Base-by-base conservation (phyloP, 2,888 invertebrate genomes). In the Dicranocentrus wangi region DNA sequence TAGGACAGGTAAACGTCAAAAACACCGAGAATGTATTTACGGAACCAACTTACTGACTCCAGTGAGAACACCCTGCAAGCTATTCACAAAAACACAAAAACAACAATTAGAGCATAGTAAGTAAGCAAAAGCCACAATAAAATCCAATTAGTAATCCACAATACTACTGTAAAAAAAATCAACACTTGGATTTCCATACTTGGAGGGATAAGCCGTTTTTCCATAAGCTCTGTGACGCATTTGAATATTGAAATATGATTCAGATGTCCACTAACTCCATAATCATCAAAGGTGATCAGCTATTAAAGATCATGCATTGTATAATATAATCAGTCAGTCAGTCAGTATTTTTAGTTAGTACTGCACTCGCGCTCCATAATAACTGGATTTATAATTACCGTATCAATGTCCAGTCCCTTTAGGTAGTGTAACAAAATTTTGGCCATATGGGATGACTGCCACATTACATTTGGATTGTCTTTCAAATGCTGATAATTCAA, bases 251-350 rank as follows among this genome's bases (percentile, higher is more conserved):
- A 93, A 83, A 92, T 92, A 88, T 99, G 99, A 90, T 99, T 99
- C 25, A 92, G 90, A 90, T 99, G 99, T 5, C 94, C 93, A 86
- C 97, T 98, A 5, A 99, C 93, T 68, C 99, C 99, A 88, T 93
- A 91, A 87, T 93, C 92, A 90, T 99, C 99, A 90, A 99, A 99
- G 17, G 98, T 97, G 72, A 99, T 92, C 70, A 98, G 87, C 88
- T 89, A 84, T 13, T 83, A 83, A 66, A 69, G 51, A 39, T 39
- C 5, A 39, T 39, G 5, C 13, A 39, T n/a, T n/a, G n/a, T n/a
- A n/a, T n/a, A 10, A 32, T 7, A 32, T 10, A 32, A 32, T 32
- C 32, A 32, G 10, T 7, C 5, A 32, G 32, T 32, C n/a, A 32
- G 3, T 32, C 32, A 32, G 32, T 32, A 32, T 32, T 32, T 32